phyloP scores from a whole-genome alignment of 2,113 vertebrate genomes.

The Benitochromis conjunctus region DNA sequence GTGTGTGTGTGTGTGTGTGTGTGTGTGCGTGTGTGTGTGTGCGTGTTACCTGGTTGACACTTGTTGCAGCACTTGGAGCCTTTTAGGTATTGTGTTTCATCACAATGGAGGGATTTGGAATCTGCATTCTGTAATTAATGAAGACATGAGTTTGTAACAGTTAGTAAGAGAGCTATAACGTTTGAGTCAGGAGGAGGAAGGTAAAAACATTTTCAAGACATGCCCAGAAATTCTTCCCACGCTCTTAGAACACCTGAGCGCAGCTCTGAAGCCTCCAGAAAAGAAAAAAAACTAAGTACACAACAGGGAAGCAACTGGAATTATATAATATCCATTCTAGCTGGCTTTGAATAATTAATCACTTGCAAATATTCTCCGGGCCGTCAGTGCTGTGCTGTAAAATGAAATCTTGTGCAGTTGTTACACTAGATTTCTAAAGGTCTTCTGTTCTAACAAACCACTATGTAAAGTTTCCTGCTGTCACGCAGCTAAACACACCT shows the following conservation, averaged over 20 bases:
- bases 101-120: constrained; percentile 54
- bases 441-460: background rate
- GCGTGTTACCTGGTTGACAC: constrained; percentile 74
- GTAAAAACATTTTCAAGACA: constrained; percentile 43
- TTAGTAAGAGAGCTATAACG: background rate
- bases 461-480: background rate
- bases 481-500: background rate
- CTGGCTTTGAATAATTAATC: background rate
- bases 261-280: background rate
- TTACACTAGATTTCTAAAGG: background rate
- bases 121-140: constrained; percentile 45
- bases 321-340: background rate
- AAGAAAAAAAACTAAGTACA: background rate
- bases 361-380: background rate
- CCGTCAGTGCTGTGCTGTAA: background rate
- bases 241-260: constrained; percentile 44
- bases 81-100: constrained; percentile 50
- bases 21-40: too few species aligned
- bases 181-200: background rate
- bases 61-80: constrained; percentile 64
- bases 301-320: background rate
- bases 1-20: background rate
- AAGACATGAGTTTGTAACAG: background rate
- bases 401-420: background rate
- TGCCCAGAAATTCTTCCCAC: constrained; percentile 35